These are phyloP conservation scores for Zaprionus africanus DNA, from an alignment of 1,140 invertebrate genomes.

Conservation along the genomic window DNA sequence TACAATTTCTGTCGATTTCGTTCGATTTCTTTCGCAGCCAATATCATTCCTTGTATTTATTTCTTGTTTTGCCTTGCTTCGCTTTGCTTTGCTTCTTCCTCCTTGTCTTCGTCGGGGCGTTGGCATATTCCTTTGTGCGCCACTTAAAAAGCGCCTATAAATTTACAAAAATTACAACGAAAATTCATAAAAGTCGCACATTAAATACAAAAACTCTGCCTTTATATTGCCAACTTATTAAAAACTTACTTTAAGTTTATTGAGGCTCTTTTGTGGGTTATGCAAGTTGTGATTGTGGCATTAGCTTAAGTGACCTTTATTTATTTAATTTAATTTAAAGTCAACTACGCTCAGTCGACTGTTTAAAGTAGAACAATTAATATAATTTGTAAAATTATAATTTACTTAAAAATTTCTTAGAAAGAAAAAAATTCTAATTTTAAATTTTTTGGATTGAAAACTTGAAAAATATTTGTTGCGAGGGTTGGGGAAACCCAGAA, in stretches of 20 bases:
- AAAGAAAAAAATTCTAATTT: too few species aligned
- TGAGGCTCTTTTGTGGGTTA: background rate
- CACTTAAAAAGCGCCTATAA: constrained; percentile 33
- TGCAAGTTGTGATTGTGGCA: background rate
- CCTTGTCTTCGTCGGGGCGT: constrained; percentile 22
- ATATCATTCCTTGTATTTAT: constrained; percentile 41
- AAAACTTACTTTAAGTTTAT: constrained; percentile 10
- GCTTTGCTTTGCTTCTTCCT: constrained; percentile 2
- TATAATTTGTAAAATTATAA: too few species aligned
- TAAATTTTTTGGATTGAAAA: too few species aligned
- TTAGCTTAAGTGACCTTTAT: background rate
- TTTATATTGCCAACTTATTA: constrained; percentile 48
- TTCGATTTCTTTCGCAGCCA: constrained; percentile 47
- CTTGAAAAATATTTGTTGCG: too few species aligned
- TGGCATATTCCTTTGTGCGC: constrained; percentile 50
- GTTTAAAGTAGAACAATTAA: too few species aligned
- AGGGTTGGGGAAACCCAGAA: too few species aligned
- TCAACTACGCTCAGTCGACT: too few species aligned
- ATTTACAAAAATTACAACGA: constrained; percentile 61
- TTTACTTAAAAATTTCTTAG: too few species aligned
- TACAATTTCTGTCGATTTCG: constrained; percentile 55
- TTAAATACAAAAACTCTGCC: constrained; percentile 31
- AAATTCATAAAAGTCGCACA: constrained; percentile 59
- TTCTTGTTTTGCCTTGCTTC: background rate
- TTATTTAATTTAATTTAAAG: too few species aligned